These are phyloP conservation scores for Agapornis roseicollis DNA, from an alignment of 2,113 vertebrate species.

Conservation along the genomic window DNA sequence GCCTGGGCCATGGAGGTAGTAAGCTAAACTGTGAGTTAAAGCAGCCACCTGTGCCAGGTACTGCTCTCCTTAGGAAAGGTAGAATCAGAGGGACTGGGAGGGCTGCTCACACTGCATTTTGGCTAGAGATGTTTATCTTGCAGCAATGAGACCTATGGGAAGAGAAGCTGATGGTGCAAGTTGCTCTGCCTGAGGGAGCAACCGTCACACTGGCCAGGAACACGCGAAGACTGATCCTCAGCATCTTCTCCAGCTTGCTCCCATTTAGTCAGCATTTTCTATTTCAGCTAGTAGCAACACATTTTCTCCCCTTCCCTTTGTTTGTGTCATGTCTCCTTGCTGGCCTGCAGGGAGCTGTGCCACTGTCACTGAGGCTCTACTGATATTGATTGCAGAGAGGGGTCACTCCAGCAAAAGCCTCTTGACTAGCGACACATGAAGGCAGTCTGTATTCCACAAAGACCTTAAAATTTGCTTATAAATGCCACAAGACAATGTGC, in stretches of 20 bases:
- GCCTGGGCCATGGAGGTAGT: not conserved
- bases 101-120: not conserved
- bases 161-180: not conserved
- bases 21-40: not conserved
- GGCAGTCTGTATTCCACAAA: not conserved
- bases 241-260: not conserved
- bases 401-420: not conserved
- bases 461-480: not conserved
- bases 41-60: not conserved
- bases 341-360: not conserved
- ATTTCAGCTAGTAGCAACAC: not conserved
- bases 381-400: not conserved
- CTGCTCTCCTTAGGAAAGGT: not conserved
- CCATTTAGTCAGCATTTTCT: not conserved
- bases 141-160: not conserved
- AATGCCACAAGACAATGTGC: not conserved
- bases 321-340: not conserved
- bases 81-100: not conserved
- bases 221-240: not conserved
- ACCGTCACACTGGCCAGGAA: not conserved
- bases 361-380: rapidly evolving
- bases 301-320: not conserved
- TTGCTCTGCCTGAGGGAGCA: not conserved
- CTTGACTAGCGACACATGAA: not conserved
- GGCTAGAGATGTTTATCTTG: not conserved